Percentiles rank a stretch among this genome's conserved stretches.
Conservation (phyloP, 2,888 invertebrate genomes). For the Drosophila vallismaia region DNA sequence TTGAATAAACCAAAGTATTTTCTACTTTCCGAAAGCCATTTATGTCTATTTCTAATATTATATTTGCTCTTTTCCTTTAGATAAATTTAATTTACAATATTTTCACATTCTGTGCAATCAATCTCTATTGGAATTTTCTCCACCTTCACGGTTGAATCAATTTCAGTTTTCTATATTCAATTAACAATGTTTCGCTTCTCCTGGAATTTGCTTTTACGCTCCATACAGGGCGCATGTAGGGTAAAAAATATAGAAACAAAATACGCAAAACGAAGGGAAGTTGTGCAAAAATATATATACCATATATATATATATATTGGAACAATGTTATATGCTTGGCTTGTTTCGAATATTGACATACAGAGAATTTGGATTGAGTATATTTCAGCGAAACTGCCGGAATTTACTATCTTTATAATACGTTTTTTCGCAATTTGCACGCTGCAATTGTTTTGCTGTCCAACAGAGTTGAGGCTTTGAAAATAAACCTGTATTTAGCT, state of each 20-base stretch:
- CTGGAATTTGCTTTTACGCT: constrained; percentile 26
- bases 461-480: constrained; percentile 13
- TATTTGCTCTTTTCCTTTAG: background rate
- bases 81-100: constrained; percentile 2
- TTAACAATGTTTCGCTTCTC: constrained; percentile 17
- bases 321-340: constrained; percentile 9
- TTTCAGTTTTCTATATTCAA: constrained; percentile 41
- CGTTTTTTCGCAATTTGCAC: constrained; percentile 11
- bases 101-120: constrained; percentile 9
- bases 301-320: constrained; percentile 29
- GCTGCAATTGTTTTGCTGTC: constrained; percentile 7
- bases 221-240: constrained; percentile 9
- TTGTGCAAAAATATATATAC: constrained; percentile 33
- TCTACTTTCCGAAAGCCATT: background rate
- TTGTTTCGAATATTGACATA: constrained; percentile 24
- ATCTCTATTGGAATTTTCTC: constrained; percentile 15
- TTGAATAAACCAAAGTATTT: background rate
- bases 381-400: constrained; percentile 6
- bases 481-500: background rate
- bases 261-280: constrained; percentile 18
- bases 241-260: constrained; percentile 32
- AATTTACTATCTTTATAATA: constrained; percentile 13
- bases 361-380: constrained; percentile 9
- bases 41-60: background rate
- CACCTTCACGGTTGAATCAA: constrained; percentile 9